A percentile compares a stretch with the other conserved stretches of the same genome.
Evolutionary conservation across 2,113 vertebrate species (phyloP).

Genomic region (Hypanus sabinus): DNA sequence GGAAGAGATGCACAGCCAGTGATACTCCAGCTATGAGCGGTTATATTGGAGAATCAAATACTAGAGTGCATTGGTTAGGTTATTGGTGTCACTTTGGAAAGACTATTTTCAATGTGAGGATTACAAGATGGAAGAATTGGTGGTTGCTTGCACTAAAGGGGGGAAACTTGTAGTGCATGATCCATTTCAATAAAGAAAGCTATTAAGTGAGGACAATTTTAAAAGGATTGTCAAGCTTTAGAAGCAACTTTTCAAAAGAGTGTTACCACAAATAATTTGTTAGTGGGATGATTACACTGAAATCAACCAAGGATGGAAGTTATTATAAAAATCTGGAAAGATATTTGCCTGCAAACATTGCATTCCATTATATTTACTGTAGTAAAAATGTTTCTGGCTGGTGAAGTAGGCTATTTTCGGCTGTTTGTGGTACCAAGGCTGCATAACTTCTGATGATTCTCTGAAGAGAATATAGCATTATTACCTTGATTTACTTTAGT

Average conservation of each 20-base stretch:
- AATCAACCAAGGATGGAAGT: not conserved
- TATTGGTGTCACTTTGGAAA: too few relatives aligned
- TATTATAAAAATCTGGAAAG: not conserved
- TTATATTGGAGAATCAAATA: too few relatives aligned
- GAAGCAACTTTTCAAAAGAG: not conserved
- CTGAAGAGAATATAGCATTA: not conserved
- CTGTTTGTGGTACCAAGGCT: not conserved
- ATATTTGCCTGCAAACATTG: not conserved
- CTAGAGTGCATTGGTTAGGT: too few relatives aligned
- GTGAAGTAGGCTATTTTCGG: not conserved
- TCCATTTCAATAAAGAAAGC: not conserved
- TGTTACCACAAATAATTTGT: not conserved
- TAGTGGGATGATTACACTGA: not conserved
- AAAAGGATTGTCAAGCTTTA: not conserved
- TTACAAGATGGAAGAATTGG: not conserved
- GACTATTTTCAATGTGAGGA: not conserved
- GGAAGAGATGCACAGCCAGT: too few relatives aligned
- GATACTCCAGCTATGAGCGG: too few relatives aligned
- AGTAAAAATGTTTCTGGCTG: not conserved
- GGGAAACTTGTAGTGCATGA: not conserved
- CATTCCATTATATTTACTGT: not conserved
- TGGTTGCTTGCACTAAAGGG: not conserved
- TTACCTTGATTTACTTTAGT: not conserved
- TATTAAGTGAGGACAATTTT: not conserved
- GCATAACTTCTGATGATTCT: not conserved